Base-by-base conservation (phyloP, 2,888 invertebrate genomes). In the Sisyra terminalis region DNA sequence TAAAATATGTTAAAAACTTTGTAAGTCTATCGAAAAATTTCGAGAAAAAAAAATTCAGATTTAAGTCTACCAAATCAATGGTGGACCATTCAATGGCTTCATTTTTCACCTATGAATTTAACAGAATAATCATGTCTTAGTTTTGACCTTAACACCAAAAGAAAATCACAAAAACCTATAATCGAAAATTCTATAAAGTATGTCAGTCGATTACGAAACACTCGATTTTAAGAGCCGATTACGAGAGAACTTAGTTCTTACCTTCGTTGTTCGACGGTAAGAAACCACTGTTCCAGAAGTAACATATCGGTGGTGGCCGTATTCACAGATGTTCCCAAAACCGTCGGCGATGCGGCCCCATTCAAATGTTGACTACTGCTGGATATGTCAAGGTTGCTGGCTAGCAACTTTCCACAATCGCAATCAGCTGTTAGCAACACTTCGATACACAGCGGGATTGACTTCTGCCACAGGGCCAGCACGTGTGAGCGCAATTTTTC, bases 261-360 rank as follows among this genome's bases (percentile, higher is more conserved):
- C 75, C 70, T 71, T 61, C 69, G 70, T 46, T 67, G 63, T 32
- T 71, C 64, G 45, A 80, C 67, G 50, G 73, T 70, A 58, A 88
- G 75, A 47, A 77, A 81, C 89, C 89, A 89, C 51, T 85, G 73
- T 61, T 89, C 89, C 49, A 89, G 64, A 43, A 86, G 69, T 50
- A 84, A 63, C 50, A 71, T 59, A 54, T 75, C 37, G 66, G 57
- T 40, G 65, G 60, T 46, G 4, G 29, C 11, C 9, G 37, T 29
- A 10, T 16, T 38, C 9, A 11, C 30, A 10, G 10, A 30, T 16
- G 30, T 24, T 3, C 7, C 24, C 24, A 24, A 24, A 24, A 24
- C 24, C 24, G 24, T 24, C 24, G 24, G 24, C 7, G 24, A 24
- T 24, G 24, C 24, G 24, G 24, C 24, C 24, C 24, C 24, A 24